Percentiles rank a stretch among this genome's conserved stretches.
Evolutionary conservation across 1,140 invertebrate genomes (phyloP).

Genomic region (Chironomus striatipennis): DNA sequence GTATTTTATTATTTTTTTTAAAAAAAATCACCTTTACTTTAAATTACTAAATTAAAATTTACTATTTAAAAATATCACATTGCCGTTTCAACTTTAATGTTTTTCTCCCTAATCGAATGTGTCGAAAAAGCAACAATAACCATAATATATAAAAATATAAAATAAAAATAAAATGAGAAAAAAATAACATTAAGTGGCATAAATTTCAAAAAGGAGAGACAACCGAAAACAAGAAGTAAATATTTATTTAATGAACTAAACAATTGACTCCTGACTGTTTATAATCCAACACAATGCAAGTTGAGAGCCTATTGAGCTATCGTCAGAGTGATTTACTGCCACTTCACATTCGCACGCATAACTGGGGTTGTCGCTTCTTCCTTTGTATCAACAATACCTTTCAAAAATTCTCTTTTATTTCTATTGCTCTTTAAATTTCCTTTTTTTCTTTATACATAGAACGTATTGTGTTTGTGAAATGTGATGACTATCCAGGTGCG

Average conservation of each 20-base stretch:
- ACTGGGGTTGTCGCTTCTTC: neutral
- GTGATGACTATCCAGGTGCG: neutral
- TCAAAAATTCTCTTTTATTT: neutral
- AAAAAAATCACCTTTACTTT: too few relatives aligned
- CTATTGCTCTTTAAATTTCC: neutral
- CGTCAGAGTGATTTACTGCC: constrained; percentile 15
- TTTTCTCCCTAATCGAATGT: neutral
- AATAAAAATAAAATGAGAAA: neutral
- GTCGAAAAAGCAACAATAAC: neutral
- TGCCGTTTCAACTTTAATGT: too few relatives aligned
- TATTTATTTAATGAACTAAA: constrained; percentile 24
- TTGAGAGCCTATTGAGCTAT: neutral
- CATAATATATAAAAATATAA: too few relatives aligned
- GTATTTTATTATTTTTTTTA: too few relatives aligned
- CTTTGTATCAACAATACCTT: too few relatives aligned
- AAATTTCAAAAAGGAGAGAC: neutral
- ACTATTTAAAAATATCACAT: too few relatives aligned
- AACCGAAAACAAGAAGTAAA: constrained; percentile 21
- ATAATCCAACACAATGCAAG: too few relatives aligned
- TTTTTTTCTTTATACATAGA: neutral
- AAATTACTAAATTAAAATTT: too few relatives aligned
- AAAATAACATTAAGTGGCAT: neutral
- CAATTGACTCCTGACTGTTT: constrained; percentile 1
- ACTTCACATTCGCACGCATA: neutral
- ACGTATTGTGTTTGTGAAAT: neutral